These are phyloP conservation scores for Endotricha flammealis DNA, from an alignment of 2,888 invertebrate genomes.

Conservation along the genomic window DNA sequence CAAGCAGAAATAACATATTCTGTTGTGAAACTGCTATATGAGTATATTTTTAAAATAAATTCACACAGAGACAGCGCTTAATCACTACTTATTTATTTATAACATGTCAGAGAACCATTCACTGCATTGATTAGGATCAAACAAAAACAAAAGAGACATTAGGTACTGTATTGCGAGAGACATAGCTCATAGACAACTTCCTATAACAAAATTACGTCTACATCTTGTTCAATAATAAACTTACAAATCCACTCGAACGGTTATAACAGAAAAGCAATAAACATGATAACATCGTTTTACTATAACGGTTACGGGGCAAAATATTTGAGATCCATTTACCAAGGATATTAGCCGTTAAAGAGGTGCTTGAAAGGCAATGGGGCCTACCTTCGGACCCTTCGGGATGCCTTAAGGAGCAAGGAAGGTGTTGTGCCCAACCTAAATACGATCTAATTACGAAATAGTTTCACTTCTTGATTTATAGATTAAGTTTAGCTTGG, in stretches of 20 bases:
- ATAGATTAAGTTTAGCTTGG: constrained; percentile 71
- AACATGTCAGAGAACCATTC: too few species aligned
- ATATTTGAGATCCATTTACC: constrained; percentile 73
- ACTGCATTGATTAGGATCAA: too few species aligned
- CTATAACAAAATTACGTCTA: too few species aligned
- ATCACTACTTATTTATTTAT: too few species aligned
- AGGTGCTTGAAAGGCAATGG: constrained; percentile 72
- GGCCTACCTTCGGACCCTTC: constrained; percentile 70
- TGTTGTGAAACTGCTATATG: too few species aligned
- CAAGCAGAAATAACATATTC: too few species aligned
- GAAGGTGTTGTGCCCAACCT: constrained; percentile 73
- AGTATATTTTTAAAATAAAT: too few species aligned
- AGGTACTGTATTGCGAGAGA: too few species aligned
- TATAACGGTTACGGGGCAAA: constrained; percentile 61
- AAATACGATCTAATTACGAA: constrained; percentile 79
- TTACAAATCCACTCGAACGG: background rate
- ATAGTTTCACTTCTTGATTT: constrained; percentile 80
- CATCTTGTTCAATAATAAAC: too few species aligned
- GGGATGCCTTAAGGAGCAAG: constrained; percentile 66
- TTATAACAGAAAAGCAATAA: constrained; percentile 10
- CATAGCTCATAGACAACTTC: too few species aligned
- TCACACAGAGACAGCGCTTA: too few species aligned
- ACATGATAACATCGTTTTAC: constrained; percentile 58
- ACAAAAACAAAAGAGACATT: too few species aligned
- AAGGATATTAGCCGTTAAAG: constrained; percentile 76